Base-by-base conservation (phyloP, 1,140 invertebrate species). In the Magallana gigas region DNA sequence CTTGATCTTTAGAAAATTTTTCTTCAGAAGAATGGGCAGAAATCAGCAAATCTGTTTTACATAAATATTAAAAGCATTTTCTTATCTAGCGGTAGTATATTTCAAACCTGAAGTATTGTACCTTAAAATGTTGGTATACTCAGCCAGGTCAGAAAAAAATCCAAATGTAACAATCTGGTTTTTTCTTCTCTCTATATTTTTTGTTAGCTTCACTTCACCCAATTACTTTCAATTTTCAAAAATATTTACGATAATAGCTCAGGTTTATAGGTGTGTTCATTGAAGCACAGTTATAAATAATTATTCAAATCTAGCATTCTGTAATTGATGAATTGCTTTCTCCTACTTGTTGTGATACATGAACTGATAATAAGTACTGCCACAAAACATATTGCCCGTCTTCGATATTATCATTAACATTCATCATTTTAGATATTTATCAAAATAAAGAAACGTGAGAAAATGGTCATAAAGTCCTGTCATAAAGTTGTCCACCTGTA, bases 141-240 rank as follows among this genome's bases (percentile, higher is more conserved):
- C 36, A 48, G 36, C 36, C 3, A 48, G 36, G 36, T 48, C 36
- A 48, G 36, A 48, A 48, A 0, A 48, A 4, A 48, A 48, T 48
- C 36, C 2, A 48, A 48, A 48, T 48, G 36, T 48, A 48, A 48
- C 36, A 48, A 0, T 48, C 36, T 48, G 36, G 36, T 48, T 48
- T 48, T 48, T 48, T 48, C 5, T 76, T 76, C 36, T 36, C 68
- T 12, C 29, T 76, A 11, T 76, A 29, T 76, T 29, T 48, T 29
- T 76, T 29, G 18, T 29, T 29, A 29, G 23, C 68, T 76, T 76
- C 18, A 76, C 36, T 76, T 76, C 68, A 76, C 9, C 23, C 14
- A 76, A 12, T 76, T 76, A 76, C 68, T 76, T 76, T 76, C 68
- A 76, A 76, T 76, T 76, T 76, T 76, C 68, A 76, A 23, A 76